Evolutionary conservation across 2,888 invertebrate genomes (phyloP).

Genomic region (Stenurella melanura): DNA sequence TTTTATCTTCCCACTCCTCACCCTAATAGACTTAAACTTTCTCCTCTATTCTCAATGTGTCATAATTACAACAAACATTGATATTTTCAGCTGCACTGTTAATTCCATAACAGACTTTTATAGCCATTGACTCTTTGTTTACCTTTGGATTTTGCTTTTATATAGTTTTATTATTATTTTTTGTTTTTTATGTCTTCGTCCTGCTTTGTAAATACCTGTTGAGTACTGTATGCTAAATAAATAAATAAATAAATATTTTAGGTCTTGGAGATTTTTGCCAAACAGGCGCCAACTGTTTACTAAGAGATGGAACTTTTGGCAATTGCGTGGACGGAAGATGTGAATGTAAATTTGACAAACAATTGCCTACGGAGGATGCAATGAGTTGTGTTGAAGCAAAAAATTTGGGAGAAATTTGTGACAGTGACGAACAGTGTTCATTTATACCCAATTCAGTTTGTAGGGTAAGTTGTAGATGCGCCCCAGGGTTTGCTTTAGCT

Average conservation of each 20-base stretch:
- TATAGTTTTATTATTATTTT: no score
- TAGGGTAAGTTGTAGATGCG: conserved; percentile 66
- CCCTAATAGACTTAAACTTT: no score
- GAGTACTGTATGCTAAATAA: no score
- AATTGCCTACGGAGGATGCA: conserved; percentile 61
- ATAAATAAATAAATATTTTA: conserved; percentile 52
- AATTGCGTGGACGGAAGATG: conserved; percentile 67
- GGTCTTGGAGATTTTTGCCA: conserved; percentile 66
- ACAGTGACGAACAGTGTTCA: conserved; percentile 64
- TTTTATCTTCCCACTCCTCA: no score
- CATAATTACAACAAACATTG: no score
- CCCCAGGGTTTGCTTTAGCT: conserved; percentile 64
- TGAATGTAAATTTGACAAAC: conserved; percentile 61
- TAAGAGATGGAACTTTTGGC: conserved; percentile 63
- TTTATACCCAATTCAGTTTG: conserved; percentile 64
- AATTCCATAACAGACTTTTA: no score
- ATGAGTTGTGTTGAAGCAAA: conserved; percentile 62
- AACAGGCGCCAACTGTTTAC: conserved; percentile 65
- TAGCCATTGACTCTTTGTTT: no score
- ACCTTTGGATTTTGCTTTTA: no score
- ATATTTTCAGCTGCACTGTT: no score
- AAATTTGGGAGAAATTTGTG: conserved; percentile 65
- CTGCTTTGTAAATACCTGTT: no score
- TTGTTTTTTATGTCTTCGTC: no score
- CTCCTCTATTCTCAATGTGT: no score